phyloP scores from a whole-genome alignment of 2,888 invertebrate species.

The Acanthosepion esculentum region DNA sequence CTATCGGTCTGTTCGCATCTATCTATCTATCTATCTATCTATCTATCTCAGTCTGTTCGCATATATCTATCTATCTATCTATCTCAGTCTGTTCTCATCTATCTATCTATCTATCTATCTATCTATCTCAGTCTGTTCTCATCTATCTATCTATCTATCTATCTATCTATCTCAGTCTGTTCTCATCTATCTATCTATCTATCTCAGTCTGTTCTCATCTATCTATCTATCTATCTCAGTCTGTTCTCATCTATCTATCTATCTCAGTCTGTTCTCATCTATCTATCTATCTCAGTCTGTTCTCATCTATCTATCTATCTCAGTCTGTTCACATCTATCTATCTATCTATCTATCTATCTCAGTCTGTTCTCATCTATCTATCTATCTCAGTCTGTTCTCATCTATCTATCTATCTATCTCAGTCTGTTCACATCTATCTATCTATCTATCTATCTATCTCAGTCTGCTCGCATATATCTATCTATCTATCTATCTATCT shows the following conservation, averaged over 20 bases:
- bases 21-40: no score
- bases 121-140: neutral
- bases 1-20: no score
- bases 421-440: neutral
- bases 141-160: neutral
- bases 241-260: no score
- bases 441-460: no score
- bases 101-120: neutral
- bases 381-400: neutral
- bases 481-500: no score
- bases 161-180: neutral
- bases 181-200: neutral
- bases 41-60: no score
- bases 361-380: neutral
- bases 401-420: neutral
- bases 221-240: no score
- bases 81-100: neutral
- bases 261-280: no score
- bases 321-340: no score
- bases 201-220: neutral
- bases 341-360: neutral
- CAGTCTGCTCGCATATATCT: no score
- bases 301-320: neutral
- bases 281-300: no score
- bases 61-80: neutral